Percentiles rank a stretch among this genome's conserved stretches.
These are phyloP conservation scores for Caenorhabditis sulstoni DNA, from an alignment of 2,888 invertebrate genomes.

Conservation along the genomic window DNA sequence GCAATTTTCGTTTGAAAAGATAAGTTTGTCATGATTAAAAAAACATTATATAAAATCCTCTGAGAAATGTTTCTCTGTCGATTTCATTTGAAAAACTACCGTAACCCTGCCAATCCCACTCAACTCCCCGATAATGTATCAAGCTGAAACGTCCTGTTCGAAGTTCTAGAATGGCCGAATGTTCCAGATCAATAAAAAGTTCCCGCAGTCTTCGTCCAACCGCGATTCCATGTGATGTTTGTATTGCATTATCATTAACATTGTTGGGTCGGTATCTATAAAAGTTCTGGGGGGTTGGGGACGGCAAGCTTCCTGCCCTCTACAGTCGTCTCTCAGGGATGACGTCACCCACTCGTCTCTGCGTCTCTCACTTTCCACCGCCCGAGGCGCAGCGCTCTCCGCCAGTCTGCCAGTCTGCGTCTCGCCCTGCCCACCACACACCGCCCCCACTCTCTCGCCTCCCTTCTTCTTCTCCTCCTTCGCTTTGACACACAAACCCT, in stretches of 20 bases:
- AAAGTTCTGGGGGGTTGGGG: conserved; percentile 15
- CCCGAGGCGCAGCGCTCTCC: no score
- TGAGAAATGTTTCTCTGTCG: no score
- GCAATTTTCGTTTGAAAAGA: no score
- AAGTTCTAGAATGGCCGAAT: no score
- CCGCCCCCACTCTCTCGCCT: conserved; percentile 13
- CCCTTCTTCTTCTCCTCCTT: conserved; percentile 13
- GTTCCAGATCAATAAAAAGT: no score
- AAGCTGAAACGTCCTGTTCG: no score
- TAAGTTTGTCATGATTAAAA: no score
- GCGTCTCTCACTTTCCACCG: background rate
- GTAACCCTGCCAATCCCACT: no score
- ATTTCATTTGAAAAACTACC: no score
- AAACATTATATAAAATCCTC: no score
- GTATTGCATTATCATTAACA: background rate
- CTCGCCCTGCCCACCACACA: no score
- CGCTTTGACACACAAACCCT: conserved; percentile 44
- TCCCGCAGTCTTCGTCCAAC: background rate
- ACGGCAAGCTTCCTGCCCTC: conserved; percentile 37
- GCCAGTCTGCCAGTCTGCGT: background rate
- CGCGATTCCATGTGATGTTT: conserved; percentile 3
- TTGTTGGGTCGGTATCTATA: conserved; percentile 25
- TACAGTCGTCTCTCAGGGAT: conserved; percentile 41
- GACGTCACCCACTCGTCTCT: conserved; percentile 37
- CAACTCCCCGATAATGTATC: no score